Evolutionary conservation across 2,888 invertebrate species (phyloP).

Genomic region (Eulithis prunata): DNA sequence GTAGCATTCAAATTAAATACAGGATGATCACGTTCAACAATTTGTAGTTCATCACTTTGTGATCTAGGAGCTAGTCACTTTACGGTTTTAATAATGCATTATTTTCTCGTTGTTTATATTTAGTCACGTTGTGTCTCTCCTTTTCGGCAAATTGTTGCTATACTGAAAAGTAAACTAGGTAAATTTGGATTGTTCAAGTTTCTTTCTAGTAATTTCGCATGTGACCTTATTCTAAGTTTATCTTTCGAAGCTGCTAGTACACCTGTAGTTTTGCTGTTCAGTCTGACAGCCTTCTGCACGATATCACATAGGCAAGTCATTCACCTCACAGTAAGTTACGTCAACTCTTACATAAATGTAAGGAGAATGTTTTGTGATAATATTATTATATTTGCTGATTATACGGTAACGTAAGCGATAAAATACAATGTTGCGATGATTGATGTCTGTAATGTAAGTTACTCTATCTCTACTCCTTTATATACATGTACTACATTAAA

Average conservation of each 20-base stretch:
- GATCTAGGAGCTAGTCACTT: neutral
- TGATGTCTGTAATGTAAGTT: constrained; percentile 1
- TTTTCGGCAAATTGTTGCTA: no score
- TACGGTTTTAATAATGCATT: no score
- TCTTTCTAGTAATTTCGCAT: neutral
- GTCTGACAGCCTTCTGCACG: constrained; percentile 16
- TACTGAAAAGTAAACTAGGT: no score
- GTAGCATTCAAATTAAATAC: constrained; percentile 11
- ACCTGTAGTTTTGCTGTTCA: constrained; percentile 8
- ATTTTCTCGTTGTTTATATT: no score
- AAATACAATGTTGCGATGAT: constrained; percentile 12
- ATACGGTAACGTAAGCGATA: constrained; percentile 25
- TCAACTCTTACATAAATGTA: constrained; percentile 35
- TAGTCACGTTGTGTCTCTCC: no score
- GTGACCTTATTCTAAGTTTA: neutral
- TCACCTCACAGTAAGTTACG: constrained; percentile 33
- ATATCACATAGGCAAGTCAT: constrained; percentile 33
- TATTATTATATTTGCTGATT: constrained; percentile 26
- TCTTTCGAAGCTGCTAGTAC: neutral
- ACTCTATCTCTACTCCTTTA: neutral
- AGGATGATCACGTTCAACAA: constrained; percentile 15
- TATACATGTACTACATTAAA: no score
- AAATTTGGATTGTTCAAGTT: neutral
- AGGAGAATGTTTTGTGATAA: constrained; percentile 33
- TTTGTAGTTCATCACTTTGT: neutral